Evolutionary conservation across 2,888 invertebrate species (phyloP).

Genomic region (Luperina testacea): DNA sequence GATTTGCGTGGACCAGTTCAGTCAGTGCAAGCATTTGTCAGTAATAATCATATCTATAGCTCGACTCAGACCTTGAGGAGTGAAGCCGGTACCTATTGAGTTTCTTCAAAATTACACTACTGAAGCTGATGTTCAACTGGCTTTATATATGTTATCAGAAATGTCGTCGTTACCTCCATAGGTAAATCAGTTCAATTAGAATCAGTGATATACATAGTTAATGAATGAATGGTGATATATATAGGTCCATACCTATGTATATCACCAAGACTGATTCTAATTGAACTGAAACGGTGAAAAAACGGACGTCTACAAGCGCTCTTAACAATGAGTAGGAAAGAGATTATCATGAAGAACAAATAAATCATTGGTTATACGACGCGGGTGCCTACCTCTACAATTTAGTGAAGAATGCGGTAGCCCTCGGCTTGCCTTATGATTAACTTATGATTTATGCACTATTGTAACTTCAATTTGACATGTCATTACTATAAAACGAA

Average conservation of each 20-base stretch:
- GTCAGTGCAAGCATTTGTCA: too few relatives aligned
- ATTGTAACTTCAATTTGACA: conserved; percentile 31
- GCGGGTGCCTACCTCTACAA: conserved; percentile 1
- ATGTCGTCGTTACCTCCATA: neutral
- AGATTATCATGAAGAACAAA: conserved; percentile 8
- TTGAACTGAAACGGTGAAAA: too few relatives aligned
- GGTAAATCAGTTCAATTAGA: too few relatives aligned
- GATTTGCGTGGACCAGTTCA: too few relatives aligned
- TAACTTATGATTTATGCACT: conserved; percentile 43
- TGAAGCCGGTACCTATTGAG: neutral
- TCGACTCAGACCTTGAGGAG: neutral
- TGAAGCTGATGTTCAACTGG: neutral
- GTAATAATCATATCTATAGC: too few relatives aligned
- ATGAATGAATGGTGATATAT: too few relatives aligned
- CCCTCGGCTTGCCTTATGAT: conserved; percentile 19
- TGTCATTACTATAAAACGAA: conserved; percentile 1
- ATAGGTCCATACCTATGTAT: neutral
- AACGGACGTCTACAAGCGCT: too few relatives aligned
- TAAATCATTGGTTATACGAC: conserved; percentile 23
- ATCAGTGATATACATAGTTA: too few relatives aligned
- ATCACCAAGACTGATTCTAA: neutral
- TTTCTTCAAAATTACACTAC: neutral
- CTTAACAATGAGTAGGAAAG: conserved; percentile 6
- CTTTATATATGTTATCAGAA: neutral
- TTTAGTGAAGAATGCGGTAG: conserved; percentile 32